Evolutionary conservation across 2,797 vertebrate genomes (phyloP).

Genomic region (Rhinophrynus dorsalis): DNA sequence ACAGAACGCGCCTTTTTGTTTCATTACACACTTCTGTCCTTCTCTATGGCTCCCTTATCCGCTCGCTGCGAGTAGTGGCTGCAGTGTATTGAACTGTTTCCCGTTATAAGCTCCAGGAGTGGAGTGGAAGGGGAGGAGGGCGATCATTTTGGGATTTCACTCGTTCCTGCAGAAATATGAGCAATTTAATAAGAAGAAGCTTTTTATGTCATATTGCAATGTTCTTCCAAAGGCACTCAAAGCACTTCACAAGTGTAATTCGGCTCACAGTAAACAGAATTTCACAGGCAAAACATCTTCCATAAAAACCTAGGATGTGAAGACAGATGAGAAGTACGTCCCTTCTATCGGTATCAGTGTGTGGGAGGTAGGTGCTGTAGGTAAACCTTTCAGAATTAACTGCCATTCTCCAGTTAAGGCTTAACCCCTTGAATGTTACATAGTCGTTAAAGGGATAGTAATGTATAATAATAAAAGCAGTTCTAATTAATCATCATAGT

Average conservation of each 20-base stretch:
- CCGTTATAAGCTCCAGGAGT: constrained; percentile 31
- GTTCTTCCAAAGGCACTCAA: constrained; percentile 30
- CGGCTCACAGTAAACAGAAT: constrained; percentile 42
- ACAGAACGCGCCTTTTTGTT: constrained; percentile 23
- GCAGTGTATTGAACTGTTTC: constrained; percentile 6
- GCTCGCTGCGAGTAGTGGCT: not conserved
- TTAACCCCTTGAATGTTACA: too few species aligned
- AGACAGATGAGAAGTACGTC: too few species aligned
- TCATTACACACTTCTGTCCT: constrained; percentile 18
- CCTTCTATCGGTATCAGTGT: too few species aligned
- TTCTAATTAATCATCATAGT: too few species aligned
- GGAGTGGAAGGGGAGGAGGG: too few species aligned
- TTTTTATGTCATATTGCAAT: constrained; percentile 29
- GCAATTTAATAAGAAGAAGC: constrained; percentile 26
- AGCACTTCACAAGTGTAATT: constrained; percentile 35
- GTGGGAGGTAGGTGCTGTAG: too few species aligned
- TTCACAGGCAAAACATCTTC: too few species aligned
- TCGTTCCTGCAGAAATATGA: constrained; percentile 31
- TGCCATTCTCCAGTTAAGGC: too few species aligned
- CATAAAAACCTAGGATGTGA: too few species aligned
- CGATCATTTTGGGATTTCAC: constrained; percentile 34
- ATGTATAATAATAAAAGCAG: too few species aligned
- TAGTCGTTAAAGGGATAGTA: too few species aligned
- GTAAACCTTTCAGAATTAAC: too few species aligned
- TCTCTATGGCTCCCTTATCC: not conserved